Evolutionary conservation across 2,113 vertebrate species (phyloP).

Genomic region (Pseudonaja textilis): DNA sequence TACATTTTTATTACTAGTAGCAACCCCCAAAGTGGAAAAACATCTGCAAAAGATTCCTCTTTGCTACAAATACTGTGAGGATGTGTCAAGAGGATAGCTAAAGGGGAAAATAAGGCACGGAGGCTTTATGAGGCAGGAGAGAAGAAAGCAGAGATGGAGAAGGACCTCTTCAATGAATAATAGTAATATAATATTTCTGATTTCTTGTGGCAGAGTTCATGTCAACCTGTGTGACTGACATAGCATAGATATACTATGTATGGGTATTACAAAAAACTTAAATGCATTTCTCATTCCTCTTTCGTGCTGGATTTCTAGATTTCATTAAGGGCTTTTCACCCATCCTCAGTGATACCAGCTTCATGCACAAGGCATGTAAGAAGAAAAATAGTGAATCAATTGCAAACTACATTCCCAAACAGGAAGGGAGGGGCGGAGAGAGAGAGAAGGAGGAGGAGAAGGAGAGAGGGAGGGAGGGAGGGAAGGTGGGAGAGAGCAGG

Average conservation of each 20-base stretch:
- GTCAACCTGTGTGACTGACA: background rate
- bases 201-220: background rate
- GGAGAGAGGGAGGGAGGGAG: background rate
- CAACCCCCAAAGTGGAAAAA: slow-evolving; percentile 1
- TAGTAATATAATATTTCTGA: background rate
- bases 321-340: background rate
- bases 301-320: background rate
- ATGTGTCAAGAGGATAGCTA: background rate
- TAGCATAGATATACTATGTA: background rate
- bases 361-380: background rate
- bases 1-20: background rate
- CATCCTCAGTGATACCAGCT: background rate
- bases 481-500: background rate
- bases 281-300: background rate
- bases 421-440: background rate
- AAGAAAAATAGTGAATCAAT: background rate
- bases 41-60: background rate
- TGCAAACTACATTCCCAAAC: background rate
- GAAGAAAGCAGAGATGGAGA: background rate
- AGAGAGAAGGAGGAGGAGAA: too few species aligned
- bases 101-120: background rate
- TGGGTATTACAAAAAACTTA: background rate
- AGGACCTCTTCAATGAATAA: background rate
- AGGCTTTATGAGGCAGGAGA: background rate
- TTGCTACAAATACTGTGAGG: background rate